A percentile compares a stretch with the other conserved stretches of the same genome.
phyloP scores from a whole-genome alignment of 2,888 invertebrate species.

The Meandrusa payeni region DNA sequence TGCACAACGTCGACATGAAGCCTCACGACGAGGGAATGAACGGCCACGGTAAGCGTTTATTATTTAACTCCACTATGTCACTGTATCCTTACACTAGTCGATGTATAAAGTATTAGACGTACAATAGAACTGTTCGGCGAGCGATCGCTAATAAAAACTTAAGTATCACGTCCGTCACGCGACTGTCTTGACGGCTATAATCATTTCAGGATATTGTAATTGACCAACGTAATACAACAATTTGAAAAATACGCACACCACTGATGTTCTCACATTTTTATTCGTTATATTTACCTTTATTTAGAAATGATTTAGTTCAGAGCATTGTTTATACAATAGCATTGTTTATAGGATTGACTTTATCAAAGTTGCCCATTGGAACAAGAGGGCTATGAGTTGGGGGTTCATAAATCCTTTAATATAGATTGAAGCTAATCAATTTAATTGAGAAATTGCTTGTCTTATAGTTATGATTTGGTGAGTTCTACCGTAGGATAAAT shows the following conservation, averaged over 20 bases:
- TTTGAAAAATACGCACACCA: too few relatives aligned
- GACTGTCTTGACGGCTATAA: neutral
- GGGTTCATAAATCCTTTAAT: constrained; percentile 6
- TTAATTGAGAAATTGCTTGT: constrained; percentile 18
- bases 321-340: constrained; percentile 1
- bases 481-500: neutral
- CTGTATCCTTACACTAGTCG: too few relatives aligned
- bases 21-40: constrained; percentile 56
- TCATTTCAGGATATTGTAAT: neutral
- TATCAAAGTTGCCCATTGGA: too few relatives aligned
- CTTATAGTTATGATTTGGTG: too few relatives aligned
- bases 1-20: constrained; percentile 43
- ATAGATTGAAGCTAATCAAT: constrained; percentile 11
- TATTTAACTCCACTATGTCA: neutral
- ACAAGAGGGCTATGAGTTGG: too few relatives aligned
- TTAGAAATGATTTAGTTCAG: neutral
- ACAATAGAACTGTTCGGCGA: neutral
- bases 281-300: neutral
- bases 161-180: neutral
- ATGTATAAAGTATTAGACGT: too few relatives aligned
- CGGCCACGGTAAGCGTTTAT: constrained; percentile 54
- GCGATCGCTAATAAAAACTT: neutral
- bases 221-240: too few relatives aligned
- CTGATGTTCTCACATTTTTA: too few relatives aligned
- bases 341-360: too few relatives aligned